Evolutionary conservation across 2,113 vertebrate genomes (phyloP).

Genomic region (Corapipo altera): DNA sequence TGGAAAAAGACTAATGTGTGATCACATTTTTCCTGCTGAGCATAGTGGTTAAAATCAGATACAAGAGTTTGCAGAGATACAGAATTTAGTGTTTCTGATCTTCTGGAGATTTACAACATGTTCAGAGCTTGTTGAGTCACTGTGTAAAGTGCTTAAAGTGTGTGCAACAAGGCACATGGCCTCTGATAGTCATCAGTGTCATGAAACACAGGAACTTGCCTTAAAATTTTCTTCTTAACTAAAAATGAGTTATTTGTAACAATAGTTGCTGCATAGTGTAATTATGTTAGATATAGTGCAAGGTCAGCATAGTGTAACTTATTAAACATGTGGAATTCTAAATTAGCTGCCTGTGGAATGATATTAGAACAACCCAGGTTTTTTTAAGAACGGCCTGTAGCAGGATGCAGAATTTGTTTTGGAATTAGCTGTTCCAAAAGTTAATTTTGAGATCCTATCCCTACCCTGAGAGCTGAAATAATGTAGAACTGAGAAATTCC

Average conservation of each 20-base stretch:
- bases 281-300: neutral
- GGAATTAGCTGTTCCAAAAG: neutral
- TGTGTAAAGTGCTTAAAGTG: neutral
- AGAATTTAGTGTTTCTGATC: neutral
- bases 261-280: neutral
- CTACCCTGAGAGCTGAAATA: neutral
- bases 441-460: neutral
- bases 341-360: neutral
- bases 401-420: neutral
- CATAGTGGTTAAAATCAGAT: neutral
- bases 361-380: neutral
- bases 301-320: neutral
- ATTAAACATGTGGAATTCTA: neutral
- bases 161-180: neutral
- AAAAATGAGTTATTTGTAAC: neutral
- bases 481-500: neutral
- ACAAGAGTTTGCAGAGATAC: neutral
- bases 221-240: neutral
- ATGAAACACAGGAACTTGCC: neutral
- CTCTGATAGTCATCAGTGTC: neutral
- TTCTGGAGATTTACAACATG: neutral
- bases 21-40: neutral
- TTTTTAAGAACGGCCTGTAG: neutral
- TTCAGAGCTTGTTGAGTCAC: neutral
- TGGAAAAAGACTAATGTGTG: neutral